Base-by-base conservation (phyloP, 2,888 invertebrate species). In the Macrophya annulata region DNA sequence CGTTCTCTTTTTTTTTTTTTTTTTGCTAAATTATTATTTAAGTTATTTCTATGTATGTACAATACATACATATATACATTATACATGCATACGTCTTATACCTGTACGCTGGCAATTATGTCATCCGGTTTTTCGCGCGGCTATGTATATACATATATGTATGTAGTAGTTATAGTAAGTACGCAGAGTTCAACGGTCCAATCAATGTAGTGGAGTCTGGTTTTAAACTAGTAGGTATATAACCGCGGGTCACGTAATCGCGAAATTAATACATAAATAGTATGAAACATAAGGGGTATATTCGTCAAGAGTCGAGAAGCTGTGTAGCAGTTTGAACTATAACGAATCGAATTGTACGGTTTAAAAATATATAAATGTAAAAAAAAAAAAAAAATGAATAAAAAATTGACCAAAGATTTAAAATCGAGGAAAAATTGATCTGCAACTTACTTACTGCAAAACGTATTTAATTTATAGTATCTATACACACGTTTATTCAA, bases 191-290 rank as follows among this genome's bases (percentile, higher is more conserved):
- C 71, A 71, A 71, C 71, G 71, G 40, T 71, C 71, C 40, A 71
- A 71, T 71, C 71, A 71, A 71, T 71, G 71, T 71, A 6, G 17
- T 71, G 10, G 17, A 17, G 71, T 37, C 62, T 37, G 9, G 71
- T 40, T 40, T 71, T 17, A 40, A 71, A 17, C 9, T 31, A 40
- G 31, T n/a, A 55, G n/a, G 31, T n/a, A 55, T 55, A 8, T 55
- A n/a, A 55, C 68, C 68, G 25, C 68, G 71, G 71, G 45, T 76
- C 76, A 76, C 51, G 76, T 76, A 76, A 76, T 48, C 76, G 76
- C 45, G 25, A 48, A 45, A 48, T 48, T 76, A 76, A 76, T 76
- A 25, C 31, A 10, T 12, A 31, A 31, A 62, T 62, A 10, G 25
- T 62, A 62, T 15, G 55, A 48, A 48, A 48, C 4, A 48, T 8